Evolutionary conservation across 2,113 vertebrate species (phyloP).

Genomic region (Prinia subflava): DNA sequence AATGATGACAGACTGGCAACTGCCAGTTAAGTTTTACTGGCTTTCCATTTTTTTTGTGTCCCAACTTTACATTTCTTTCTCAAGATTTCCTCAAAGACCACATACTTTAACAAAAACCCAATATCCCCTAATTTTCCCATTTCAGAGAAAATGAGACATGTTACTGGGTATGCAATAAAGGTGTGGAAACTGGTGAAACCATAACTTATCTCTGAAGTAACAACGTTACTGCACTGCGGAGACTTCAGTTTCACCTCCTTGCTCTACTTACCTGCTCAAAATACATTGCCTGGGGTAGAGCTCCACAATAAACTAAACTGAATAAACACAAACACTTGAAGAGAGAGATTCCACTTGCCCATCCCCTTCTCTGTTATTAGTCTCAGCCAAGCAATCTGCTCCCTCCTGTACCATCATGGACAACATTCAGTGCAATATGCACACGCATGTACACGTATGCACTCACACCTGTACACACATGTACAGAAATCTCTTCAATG

Average conservation of each 20-base stretch:
- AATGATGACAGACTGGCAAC: not conserved
- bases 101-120: not conserved
- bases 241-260: not conserved
- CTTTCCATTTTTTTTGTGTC: not conserved
- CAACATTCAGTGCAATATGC: not conserved
- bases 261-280: not conserved
- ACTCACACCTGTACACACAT: rapidly evolving
- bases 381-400: not conserved
- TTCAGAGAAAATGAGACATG: not conserved
- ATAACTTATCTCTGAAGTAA: not conserved
- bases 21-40: not conserved
- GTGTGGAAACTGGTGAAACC: not conserved
- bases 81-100: not conserved
- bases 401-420: not conserved
- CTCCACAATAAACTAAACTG: not conserved
- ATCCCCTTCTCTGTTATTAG: not conserved
- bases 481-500: too few species aligned
- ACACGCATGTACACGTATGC: rapidly evolving
- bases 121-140: not conserved
- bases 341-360: not conserved
- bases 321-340: not conserved
- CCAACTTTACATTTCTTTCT: not conserved
- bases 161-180: not conserved
- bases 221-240: not conserved
- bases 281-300: not conserved